Conservation (phyloP, 2,888 invertebrate genomes). For the Cabera pusaria region DNA sequence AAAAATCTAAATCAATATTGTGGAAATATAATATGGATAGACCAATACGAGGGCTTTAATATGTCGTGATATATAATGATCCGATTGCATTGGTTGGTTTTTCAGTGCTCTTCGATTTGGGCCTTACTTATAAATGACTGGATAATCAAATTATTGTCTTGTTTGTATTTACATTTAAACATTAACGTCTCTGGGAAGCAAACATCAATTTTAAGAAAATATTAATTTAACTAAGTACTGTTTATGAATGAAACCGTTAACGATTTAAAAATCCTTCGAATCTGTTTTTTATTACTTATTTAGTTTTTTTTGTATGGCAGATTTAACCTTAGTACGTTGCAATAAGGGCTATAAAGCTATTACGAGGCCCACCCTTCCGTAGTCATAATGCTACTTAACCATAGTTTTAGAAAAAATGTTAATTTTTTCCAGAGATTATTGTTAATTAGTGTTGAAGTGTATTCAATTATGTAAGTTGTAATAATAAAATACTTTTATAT, state of each 20-base stretch:
- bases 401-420: conserved; percentile 17
- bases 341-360: conserved; percentile 5
- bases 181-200: too few species aligned
- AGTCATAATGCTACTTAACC: conserved; percentile 12
- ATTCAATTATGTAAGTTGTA: conserved; percentile 34
- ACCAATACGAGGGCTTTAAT: too few species aligned
- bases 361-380: conserved; percentile 8
- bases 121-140: too few species aligned
- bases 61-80: too few species aligned
- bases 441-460: conserved; percentile 40
- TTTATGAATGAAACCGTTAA: too few species aligned
- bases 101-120: too few species aligned
- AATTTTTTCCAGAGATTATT: conserved; percentile 31
- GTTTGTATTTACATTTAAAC: too few species aligned
- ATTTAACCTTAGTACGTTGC: conserved; percentile 2
- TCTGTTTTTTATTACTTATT: background rate
- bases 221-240: too few species aligned
- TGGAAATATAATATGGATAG: too few species aligned
- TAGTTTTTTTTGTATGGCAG: conserved; percentile 4
- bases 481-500: conserved; percentile 41
- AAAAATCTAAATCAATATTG: background rate
- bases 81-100: too few species aligned
- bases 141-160: too few species aligned
- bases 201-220: too few species aligned
- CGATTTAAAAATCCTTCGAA: background rate